A percentile compares a stretch with the other conserved stretches of the same genome.
Evolutionary conservation across 2,797 vertebrate species (phyloP).

Genomic region (Myotis myotis): DNA sequence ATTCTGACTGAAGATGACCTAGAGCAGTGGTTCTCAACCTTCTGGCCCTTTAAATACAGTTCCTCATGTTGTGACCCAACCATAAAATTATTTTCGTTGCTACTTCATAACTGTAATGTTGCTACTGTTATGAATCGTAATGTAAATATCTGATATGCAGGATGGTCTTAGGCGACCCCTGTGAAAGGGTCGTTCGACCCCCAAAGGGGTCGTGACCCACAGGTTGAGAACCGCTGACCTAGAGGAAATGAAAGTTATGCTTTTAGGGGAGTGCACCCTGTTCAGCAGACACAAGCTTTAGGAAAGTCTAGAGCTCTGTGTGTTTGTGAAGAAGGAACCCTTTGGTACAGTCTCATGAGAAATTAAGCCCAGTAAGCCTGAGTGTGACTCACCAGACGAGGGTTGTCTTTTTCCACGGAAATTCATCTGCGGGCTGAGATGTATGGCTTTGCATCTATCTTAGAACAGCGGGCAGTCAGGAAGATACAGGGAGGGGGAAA

Average conservation of each 20-base stretch:
- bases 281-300: conserved; percentile 4
- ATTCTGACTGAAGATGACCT: conserved; percentile 55
- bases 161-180: too few species aligned
- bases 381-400: conserved; percentile 56
- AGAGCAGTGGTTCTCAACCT: background rate
- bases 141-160: too few species aligned
- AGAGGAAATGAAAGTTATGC: conserved; percentile 56
- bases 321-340: background rate
- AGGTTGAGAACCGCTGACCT: background rate
- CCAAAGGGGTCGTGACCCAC: too few species aligned
- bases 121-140: too few species aligned
- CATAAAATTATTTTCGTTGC: too few species aligned
- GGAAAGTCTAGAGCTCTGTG: background rate
- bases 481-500: conserved; percentile 20
- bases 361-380: conserved; percentile 62
- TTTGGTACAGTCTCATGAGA: conserved; percentile 64
- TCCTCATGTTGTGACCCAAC: too few species aligned
- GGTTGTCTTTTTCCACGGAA: conserved; percentile 68
- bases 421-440: conserved; percentile 68
- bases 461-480: conserved; percentile 18
- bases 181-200: too few species aligned
- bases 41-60: too few species aligned
- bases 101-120: too few species aligned
- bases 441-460: conserved; percentile 63
- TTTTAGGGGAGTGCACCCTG: background rate